These are phyloP conservation scores for Pentalonia nigronervosa DNA, from an alignment of 1,140 invertebrate genomes.

Conservation along the genomic window DNA sequence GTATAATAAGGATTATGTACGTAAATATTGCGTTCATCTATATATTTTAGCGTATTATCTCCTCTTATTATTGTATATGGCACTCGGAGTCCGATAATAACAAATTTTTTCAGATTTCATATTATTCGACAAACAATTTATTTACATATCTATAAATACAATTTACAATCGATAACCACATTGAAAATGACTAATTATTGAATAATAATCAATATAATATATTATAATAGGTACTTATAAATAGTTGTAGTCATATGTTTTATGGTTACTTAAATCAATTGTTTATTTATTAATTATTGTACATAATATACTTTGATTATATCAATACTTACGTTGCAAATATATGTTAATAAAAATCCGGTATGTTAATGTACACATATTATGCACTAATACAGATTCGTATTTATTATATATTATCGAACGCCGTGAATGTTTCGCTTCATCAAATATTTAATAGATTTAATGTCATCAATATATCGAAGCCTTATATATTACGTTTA, in stretches of 20 bases:
- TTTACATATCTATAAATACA: not conserved
- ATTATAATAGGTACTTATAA: too few species aligned
- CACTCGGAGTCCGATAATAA: not conserved
- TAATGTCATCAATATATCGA: not conserved
- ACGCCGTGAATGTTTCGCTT: not conserved
- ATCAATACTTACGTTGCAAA: too few species aligned
- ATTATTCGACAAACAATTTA: not conserved
- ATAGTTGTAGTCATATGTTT: too few species aligned
- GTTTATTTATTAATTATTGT: not conserved
- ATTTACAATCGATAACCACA: not conserved
- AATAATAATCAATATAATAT: not conserved
- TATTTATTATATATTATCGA: not conserved
- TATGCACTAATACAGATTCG: not conserved
- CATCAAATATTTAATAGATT: not conserved
- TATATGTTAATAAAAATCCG: not conserved
- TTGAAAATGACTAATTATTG: not conserved
- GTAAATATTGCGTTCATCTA: not conserved
- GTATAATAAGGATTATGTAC: not conserved
- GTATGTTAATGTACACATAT: not conserved
- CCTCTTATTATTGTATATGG: not conserved
- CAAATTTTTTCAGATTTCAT: not conserved
- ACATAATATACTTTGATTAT: too few species aligned
- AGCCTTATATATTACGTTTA: not conserved
- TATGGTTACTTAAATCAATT: not conserved
- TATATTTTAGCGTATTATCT: not conserved